Evolutionary conservation across 2,113 vertebrate genomes (phyloP), one percentile per base, ranked within the genome.

Genomic region (Nettapus auritus): DNA sequence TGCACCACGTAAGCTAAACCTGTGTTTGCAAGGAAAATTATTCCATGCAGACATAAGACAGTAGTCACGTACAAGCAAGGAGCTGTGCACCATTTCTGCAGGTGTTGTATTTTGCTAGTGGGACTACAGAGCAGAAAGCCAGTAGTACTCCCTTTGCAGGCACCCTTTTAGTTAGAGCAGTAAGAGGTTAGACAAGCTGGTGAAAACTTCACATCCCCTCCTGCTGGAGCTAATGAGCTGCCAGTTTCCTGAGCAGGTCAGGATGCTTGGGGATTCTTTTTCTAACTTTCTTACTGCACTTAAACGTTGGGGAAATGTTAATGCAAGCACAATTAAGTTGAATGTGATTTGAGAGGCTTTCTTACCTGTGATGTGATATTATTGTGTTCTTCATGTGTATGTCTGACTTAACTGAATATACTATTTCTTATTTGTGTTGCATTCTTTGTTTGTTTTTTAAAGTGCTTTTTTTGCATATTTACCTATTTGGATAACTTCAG

Each of bases 261-360:
- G 0, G 0, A 5, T 68, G 23, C 16, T 18, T 62, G 9, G 48
- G 34, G 20, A 42, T 89, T 75, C 0, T 2, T 87, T 93, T 75
- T 71, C 48, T 84, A 31, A 55, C 28, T 86, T 55, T 19, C n/a
- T 44, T 66, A 13, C 28, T 46, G 40, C 33, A n/a, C 6, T 53
- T 44, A 31, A 64, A 11, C 70, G 85, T 76, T 42, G 40, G 79
- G 62, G 26, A 76, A 17, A 25, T 66, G 70, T 11, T 67, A 84
- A 22, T 40, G 21, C 23, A 87, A 82, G 28, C 34, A 33, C 9
- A 19, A 2, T 70, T 9, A 59, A 77, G 23, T 13, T 62, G 44
- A 74, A 71, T 17, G 38, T 67, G 57, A 70, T 20, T 77, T 63
- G 19, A 63, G 68, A 88, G 46, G 31, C 40, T 56, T 59, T 40